Percentiles rank a stretch among this genome's conserved stretches.
Evolutionary conservation across 2,113 vertebrate genomes (phyloP).

Genomic region (Bombycilla garrulus): DNA sequence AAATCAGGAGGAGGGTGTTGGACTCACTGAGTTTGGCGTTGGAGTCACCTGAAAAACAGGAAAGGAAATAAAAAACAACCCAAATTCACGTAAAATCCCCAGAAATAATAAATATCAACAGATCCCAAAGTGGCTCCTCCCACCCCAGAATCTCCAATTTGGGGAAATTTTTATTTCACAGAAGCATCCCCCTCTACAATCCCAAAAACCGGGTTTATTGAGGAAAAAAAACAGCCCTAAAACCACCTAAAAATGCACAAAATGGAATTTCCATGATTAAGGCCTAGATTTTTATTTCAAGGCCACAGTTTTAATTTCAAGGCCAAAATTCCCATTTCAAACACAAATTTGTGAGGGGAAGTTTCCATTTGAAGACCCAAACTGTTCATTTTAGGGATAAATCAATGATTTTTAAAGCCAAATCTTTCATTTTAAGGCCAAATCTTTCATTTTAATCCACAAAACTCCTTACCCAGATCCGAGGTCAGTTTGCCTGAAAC

Average conservation of each 20-base stretch:
- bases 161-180: background rate
- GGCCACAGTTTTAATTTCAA: no score
- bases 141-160: background rate
- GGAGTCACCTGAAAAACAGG: background rate
- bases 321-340: background rate
- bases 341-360: no score
- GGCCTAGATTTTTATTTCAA: background rate
- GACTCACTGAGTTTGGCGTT: background rate
- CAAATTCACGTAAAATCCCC: rapidly evolving
- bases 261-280: background rate
- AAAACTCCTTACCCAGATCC: background rate
- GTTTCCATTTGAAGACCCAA: background rate
- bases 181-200: background rate
- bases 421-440: no score
- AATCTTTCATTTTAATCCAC: no score
- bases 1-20: no score
- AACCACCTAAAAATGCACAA: background rate
- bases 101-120: background rate
- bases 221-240: background rate
- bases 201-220: background rate
- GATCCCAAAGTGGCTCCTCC: background rate
- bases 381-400: background rate
- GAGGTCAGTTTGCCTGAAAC: background rate
- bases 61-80: background rate
- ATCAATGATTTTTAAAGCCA: no score